Evolutionary conservation across 2,888 invertebrate species (phyloP).

Genomic region (Sphecodes monilicornis): DNA sequence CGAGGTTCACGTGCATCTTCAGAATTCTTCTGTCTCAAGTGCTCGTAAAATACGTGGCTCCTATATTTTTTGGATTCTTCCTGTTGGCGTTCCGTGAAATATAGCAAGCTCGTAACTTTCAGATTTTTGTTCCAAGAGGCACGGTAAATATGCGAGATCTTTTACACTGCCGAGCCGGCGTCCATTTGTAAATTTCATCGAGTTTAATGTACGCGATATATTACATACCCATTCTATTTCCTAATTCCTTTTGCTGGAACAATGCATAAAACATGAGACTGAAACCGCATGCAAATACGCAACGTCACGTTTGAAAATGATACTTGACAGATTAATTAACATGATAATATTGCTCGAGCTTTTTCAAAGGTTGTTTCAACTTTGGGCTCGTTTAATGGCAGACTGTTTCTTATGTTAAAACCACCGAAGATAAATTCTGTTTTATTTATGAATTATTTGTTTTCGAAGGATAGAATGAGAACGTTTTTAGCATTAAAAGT

Average conservation of each 20-base stretch:
- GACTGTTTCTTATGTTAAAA: neutral
- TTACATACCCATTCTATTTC: neutral
- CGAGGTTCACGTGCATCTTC: too few relatives aligned
- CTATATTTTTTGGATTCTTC: conserved; percentile 5
- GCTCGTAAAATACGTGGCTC: conserved; percentile 3
- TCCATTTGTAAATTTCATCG: neutral
- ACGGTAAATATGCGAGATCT: neutral
- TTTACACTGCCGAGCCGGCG: neutral
- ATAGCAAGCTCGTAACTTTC: neutral
- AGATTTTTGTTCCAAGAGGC: neutral
- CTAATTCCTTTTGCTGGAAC: neutral
- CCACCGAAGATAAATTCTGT: neutral
- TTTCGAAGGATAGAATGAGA: neutral
- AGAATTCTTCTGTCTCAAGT: neutral
- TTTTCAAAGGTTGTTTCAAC: neutral
- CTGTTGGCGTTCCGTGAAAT: conserved; percentile 1
- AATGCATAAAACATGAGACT: neutral
- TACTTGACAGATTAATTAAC: neutral
- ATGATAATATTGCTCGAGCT: neutral
- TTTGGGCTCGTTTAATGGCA: neutral
- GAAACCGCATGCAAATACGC: neutral
- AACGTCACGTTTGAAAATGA: neutral
- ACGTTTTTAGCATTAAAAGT: neutral
- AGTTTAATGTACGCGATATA: neutral
- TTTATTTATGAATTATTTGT: neutral